Base-by-base conservation (phyloP, 37 sponge, comb jelly and placozoan species). In the Cladorhizidae sp. region DNA sequence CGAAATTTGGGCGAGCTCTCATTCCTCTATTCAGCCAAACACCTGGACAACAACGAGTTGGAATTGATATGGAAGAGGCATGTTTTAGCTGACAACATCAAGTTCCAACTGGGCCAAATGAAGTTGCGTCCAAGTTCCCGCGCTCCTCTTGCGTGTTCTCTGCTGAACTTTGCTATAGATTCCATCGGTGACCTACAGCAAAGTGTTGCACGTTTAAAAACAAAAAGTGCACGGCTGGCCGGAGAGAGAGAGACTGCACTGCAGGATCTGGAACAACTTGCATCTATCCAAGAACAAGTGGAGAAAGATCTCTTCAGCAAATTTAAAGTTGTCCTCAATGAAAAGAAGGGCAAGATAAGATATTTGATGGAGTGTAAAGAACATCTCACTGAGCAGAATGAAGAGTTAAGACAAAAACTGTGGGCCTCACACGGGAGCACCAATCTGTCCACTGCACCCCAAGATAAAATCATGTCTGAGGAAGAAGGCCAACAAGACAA, bases 261-360 rank as follows among this genome's bases (percentile, higher is more conserved):
- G 0, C 50, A 69, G 6, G n/a, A 52, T 9, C 78, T 87, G 21
- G 80, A 83, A 28, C 26, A 84, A 26, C n/a, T 68, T 63, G 77
- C 79, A 28, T 17, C 28, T 0, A 35, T 80, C 23, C 80, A 92
- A 51, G 88, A 87, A 58, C 67, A 87, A 14, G 26, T 77, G 2
- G 92, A 92, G 33, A 77, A 55, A 32, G 88, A 87, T 12, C 45
- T 92, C n/a, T 92, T 41, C 69, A 67, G 85, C 39, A 92, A 92
- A 58, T 92, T 92, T 67, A 84, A 85, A 76, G 31, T 84, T 3
- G 85, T 92, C 1, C 77, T 92, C 2, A 92, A 92, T 80, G 82
- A 76, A 22, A 92, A 92, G 67, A 92, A 92, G 49, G 64, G 76
- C 1, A 92, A 92, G 32, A 92, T 92, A 20, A 57, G 88, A 32